Base-by-base conservation (phyloP, 1,140 invertebrate species). In the Zaprionus tsacasi region DNA sequence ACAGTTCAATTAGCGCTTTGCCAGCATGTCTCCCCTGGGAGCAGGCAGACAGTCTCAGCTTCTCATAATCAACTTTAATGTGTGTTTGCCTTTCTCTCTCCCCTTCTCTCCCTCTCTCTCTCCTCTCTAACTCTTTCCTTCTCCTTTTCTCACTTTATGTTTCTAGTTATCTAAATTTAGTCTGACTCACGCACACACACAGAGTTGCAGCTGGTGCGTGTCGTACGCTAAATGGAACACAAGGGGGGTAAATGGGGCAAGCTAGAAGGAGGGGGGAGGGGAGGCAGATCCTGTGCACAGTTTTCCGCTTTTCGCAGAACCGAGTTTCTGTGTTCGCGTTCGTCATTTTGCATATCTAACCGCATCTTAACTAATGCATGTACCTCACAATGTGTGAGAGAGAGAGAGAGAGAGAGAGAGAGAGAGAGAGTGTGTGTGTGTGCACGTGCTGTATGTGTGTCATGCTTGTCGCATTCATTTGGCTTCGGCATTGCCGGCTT, bases 331-430 rank as follows among this genome's bases (percentile, higher is more conserved):
- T 57, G 38, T 50, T 72, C 70, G 65, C 61, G 76, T 74, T 70
- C 58, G 38, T 73, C 78, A 74, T 68, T 78, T 78, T 75, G 64
- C 74, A 76, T 85, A 80, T 80, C 76, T 66, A 70, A 76, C 70
- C 76, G 67, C 78, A 74, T 73, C 71, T 73, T 64, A 25, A 64
- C 73, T 71, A 68, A 66, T 61, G 55, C 69, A 59, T 54, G 67
- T 43, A 61, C 35, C 61, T 68, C 35, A 38, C 30, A 52, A 10
- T 33, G 12, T 71, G 48, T 43, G 45, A 12, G 21, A 55, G 5
- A 25, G 27, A 21, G 21, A 21, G 21, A 21, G 21, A 21, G 21
- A 21, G 21, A 21, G 21, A 21, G 21, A 2, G 21, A 21, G 21
- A 21, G 21, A 21, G 21, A 21, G 21, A 21, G 21, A 21, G 48